A percentile compares a stretch with the other conserved stretches of the same genome.
These are phyloP conservation scores for Ochropleura leucogaster DNA, from an alignment of 2,888 invertebrate genomes.

Conservation along the genomic window DNA sequence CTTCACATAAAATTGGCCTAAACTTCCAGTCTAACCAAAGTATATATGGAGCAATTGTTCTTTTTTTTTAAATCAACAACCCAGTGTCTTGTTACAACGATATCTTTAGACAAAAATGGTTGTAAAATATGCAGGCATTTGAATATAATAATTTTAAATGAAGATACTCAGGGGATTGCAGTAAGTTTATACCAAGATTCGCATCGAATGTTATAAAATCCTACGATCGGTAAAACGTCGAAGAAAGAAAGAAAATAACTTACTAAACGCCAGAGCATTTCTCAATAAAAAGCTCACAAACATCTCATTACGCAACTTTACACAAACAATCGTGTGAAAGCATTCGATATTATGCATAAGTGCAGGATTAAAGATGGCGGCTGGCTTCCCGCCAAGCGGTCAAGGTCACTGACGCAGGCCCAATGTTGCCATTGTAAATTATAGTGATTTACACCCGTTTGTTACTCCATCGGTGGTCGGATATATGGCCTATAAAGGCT, in stretches of 20 bases:
- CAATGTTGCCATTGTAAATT: conserved; percentile 60
- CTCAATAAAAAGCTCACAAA: background rate
- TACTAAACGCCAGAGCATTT: background rate
- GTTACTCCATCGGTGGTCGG: conserved; percentile 46
- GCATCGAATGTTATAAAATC: too few species aligned
- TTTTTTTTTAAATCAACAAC: too few species aligned
- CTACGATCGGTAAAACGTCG: background rate
- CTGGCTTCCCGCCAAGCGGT: conserved; percentile 69
- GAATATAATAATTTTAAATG: too few species aligned
- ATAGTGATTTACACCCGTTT: conserved; percentile 61
- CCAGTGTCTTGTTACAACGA: too few species aligned
- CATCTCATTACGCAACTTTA: conserved; percentile 44
- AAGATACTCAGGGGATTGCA: too few species aligned
- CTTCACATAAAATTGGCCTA: too few species aligned
- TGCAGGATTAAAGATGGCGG: conserved; percentile 53
- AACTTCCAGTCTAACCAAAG: too few species aligned
- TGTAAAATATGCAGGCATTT: too few species aligned
- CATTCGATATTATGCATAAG: conserved; percentile 44
- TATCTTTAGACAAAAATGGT: too few species aligned
- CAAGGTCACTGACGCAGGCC: conserved; percentile 65
- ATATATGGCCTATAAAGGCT: conserved; percentile 51
- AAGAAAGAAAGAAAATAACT: background rate
- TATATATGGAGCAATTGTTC: too few species aligned
- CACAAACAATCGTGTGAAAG: conserved; percentile 44
- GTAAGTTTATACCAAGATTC: background rate